Percentiles rank a stretch among this genome's conserved stretches.
Conservation (phyloP, 2,113 vertebrate genomes). For the Tragelaphus scriptus region DNA sequence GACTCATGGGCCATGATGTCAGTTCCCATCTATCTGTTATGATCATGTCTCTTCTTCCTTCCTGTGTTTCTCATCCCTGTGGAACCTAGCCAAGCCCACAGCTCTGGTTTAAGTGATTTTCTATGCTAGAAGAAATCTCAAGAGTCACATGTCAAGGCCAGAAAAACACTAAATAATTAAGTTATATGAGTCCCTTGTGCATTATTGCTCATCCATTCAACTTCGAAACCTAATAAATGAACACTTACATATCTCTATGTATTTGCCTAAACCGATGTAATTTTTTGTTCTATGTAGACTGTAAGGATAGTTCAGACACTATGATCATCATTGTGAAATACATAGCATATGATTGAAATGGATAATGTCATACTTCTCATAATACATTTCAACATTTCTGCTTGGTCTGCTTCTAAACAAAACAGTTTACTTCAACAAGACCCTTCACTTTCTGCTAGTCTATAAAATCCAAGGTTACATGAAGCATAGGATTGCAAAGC, state of each 20-base stretch:
- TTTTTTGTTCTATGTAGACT: neutral
- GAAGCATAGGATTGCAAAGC: neutral
- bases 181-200: neutral
- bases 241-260: neutral
- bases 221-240: neutral
- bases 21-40: neutral
- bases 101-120: conserved; percentile 13
- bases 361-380: neutral
- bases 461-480: neutral
- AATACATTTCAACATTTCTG: neutral
- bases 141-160: conserved; percentile 8
- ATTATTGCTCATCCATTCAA: neutral
- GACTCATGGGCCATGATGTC: neutral
- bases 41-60: neutral
- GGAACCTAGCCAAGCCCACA: neutral
- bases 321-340: neutral
- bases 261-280: neutral
- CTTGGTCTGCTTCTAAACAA: neutral
- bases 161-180: conserved; percentile 26
- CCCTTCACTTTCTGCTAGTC: neutral
- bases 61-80: neutral
- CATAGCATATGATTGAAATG: neutral
- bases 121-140: neutral
- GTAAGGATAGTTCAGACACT: neutral
- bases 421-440: neutral